Conservation (phyloP, 1,140 invertebrate species). For the Rhynchophorus ferrugineus region DNA sequence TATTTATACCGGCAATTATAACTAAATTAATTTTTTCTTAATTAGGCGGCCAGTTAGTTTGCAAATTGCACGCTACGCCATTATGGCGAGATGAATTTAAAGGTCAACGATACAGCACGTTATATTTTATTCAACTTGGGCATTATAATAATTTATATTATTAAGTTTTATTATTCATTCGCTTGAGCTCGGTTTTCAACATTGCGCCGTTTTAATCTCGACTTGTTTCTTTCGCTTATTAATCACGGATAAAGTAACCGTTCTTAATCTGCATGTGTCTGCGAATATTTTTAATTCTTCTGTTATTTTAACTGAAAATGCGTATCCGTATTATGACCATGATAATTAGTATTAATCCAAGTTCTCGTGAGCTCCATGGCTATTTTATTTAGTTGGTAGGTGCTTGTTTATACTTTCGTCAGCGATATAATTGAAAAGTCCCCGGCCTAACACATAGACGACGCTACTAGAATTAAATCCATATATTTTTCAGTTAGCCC, state of each 20-base stretch:
- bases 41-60: neutral
- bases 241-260: neutral
- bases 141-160: neutral
- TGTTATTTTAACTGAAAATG: no score
- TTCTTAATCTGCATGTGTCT: neutral
- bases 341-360: no score
- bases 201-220: neutral
- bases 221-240: neutral
- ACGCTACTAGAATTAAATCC: no score
- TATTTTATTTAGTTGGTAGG: no score
- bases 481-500: no score
- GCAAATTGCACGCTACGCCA: neutral
- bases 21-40: neutral
- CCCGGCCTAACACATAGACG: no score
- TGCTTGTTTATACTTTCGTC: no score
- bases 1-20: neutral
- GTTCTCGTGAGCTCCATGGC: no score
- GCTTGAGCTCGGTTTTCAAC: neutral
- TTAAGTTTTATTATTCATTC: neutral
- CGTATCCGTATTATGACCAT: no score
- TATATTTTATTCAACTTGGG: neutral
- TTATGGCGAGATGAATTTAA: neutral
- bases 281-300: neutral
- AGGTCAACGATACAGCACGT: neutral
- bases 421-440: no score